phyloP scores from a whole-genome alignment of 1,140 invertebrate species.

The Eupeodes corollae region DNA sequence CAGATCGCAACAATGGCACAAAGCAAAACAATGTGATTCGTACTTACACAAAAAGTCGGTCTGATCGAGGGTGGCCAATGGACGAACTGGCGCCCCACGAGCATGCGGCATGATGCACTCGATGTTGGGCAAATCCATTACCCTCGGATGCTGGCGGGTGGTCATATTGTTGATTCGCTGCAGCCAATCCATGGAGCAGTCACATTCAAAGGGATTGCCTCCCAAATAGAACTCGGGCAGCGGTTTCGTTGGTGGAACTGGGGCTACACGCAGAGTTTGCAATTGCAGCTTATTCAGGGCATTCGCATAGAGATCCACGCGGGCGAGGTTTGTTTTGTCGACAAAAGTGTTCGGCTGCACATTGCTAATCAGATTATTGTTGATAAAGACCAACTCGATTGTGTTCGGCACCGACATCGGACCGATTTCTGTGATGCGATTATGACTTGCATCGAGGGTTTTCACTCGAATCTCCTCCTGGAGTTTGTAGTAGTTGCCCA shows the following conservation, averaged over 20 bases:
- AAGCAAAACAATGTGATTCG: slow-evolving; percentile 81
- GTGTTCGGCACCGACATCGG: slow-evolving; percentile 77
- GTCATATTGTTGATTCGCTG: slow-evolving; percentile 76
- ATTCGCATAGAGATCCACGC: slow-evolving; percentile 83
- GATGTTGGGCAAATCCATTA: slow-evolving; percentile 78
- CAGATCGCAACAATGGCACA: slow-evolving; percentile 89
- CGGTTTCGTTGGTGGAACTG: slow-evolving; percentile 51
- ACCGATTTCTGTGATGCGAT: slow-evolving; percentile 66
- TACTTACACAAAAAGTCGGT: slow-evolving; percentile 84
- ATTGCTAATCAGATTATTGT: slow-evolving; percentile 73
- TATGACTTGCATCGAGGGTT: slow-evolving; percentile 77
- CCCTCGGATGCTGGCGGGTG: slow-evolving; percentile 64
- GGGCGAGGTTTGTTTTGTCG: slow-evolving; percentile 68
- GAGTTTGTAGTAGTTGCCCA: slow-evolving; percentile 76
- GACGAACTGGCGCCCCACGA: slow-evolving; percentile 53
- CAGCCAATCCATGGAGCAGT: slow-evolving; percentile 87
- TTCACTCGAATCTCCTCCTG: slow-evolving; percentile 67
- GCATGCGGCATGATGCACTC: slow-evolving; percentile 73
- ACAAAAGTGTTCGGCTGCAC: slow-evolving; percentile 75
- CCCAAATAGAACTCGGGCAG: slow-evolving; percentile 79
- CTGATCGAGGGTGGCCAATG: slow-evolving; percentile 52
- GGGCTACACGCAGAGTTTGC: slow-evolving; percentile 62
- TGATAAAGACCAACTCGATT: slow-evolving; percentile 77
- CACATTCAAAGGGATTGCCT: slow-evolving; percentile 81
- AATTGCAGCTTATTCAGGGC: slow-evolving; percentile 69